Base-by-base conservation (phyloP, 2,888 invertebrate genomes). In the Prenolepis imparis region DNA sequence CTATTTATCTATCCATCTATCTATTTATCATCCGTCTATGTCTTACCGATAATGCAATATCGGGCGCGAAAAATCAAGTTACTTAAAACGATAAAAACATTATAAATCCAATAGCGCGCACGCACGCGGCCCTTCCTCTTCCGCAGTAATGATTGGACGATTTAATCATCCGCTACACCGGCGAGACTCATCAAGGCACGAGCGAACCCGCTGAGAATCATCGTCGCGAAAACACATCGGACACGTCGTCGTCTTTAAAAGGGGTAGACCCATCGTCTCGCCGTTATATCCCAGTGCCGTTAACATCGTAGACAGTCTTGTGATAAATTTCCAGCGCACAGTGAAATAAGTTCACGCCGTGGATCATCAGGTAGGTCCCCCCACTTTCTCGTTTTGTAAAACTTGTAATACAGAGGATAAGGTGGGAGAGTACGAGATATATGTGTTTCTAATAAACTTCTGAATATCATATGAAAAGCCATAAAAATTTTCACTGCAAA, bases 41-140 rank as follows among this genome's bases (percentile, higher is more conserved):
- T 28, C 15, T 82, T 78, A 72, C 75, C 86, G 90, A 90, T 91
- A 90, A 92, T 91, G 90, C 84, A 82, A 83, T 78, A 82, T 75
- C 75, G 70, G 83, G 83, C 81, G 28, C 28, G 28, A 28, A 82
- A 80, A 82, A 86, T 84, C 73, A 66, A 57, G 83, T n/a, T 66
- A 44, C 82, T 86, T 89, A 80, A 91, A 89, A 84, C 87, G 86
- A 75, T 81, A 84, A 84, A 86, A 85, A 88, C 67, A 67, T 61
- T 57, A 41, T 70, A 36, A 78, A 70, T 28, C 61, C 48, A 72
- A 63, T 41, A 61, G 66, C 61, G 52, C 72, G 39, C 66, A 36
- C 39, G 18, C 73, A 52, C 66, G 41, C 39, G 18, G 55, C 44
- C 55, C 52, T 44, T 44, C n/a, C 52, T 44, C 64, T 75, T 57